These are phyloP conservation scores for human (Homo sapiens) DNA, from an alignment of 2,113 vertebrate species.

Conservation along the genomic window GRCh38 chr2:96776501-96777000, in stretches of 20 bases:
- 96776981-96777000: neutral
- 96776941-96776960: neutral
- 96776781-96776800: too few relatives aligned
- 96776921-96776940: neutral
- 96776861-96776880: too few relatives aligned
- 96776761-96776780: too few relatives aligned
- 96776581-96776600: neutral
- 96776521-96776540: neutral
- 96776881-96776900: too few relatives aligned
- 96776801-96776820: too few relatives aligned
- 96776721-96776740: too few relatives aligned
- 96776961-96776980: neutral
- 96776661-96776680: too few relatives aligned
- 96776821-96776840: too few relatives aligned
- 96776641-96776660: too few relatives aligned
- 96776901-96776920: neutral
- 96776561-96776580: neutral
- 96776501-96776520: neutral
- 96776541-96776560: neutral
- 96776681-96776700: too few relatives aligned
- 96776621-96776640: neutral
- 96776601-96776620: neutral
- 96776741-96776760: too few relatives aligned
- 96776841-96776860: fast-evolving
- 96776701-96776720: too few relatives aligned